Evolutionary conservation across 2,888 invertebrate genomes (phyloP).

Genomic region (Dorcus parallelipipedus): DNA sequence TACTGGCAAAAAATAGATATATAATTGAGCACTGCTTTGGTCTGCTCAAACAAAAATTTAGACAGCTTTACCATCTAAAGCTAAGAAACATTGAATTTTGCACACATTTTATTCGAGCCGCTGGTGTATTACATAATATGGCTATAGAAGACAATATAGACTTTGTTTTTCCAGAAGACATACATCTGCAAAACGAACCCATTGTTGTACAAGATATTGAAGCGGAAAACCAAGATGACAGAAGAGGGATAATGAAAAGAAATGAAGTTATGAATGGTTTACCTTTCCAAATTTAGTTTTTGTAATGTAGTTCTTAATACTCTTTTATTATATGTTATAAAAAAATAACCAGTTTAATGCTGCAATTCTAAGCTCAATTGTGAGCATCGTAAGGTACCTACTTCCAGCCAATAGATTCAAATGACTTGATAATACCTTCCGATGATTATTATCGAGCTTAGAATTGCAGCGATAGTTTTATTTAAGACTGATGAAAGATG

Average conservation of each 20-base stretch:
- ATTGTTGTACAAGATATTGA: background rate
- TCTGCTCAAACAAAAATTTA: conserved; percentile 15
- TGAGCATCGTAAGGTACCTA: too few relatives aligned
- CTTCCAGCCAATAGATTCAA: too few relatives aligned
- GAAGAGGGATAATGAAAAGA: background rate
- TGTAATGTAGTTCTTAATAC: too few relatives aligned
- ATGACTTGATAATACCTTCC: too few relatives aligned
- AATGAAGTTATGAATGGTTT: background rate
- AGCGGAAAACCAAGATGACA: background rate
- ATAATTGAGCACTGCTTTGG: conserved; percentile 18
- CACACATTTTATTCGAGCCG: conserved; percentile 5
- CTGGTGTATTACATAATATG: too few relatives aligned
- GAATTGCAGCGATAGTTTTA: too few relatives aligned
- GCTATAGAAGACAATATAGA: too few relatives aligned
- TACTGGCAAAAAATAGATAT: conserved; percentile 9
- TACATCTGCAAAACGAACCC: background rate
- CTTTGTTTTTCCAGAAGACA: background rate
- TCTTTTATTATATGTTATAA: too few relatives aligned
- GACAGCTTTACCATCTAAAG: conserved; percentile 16
- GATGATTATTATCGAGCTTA: too few relatives aligned
- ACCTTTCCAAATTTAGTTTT: background rate
- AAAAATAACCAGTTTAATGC: too few relatives aligned
- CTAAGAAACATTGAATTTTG: conserved; percentile 2
- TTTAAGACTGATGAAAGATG: too few relatives aligned
- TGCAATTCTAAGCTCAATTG: too few relatives aligned